Conservation (phyloP, 2,113 vertebrate species). For the Osmerus mordax region DNA sequence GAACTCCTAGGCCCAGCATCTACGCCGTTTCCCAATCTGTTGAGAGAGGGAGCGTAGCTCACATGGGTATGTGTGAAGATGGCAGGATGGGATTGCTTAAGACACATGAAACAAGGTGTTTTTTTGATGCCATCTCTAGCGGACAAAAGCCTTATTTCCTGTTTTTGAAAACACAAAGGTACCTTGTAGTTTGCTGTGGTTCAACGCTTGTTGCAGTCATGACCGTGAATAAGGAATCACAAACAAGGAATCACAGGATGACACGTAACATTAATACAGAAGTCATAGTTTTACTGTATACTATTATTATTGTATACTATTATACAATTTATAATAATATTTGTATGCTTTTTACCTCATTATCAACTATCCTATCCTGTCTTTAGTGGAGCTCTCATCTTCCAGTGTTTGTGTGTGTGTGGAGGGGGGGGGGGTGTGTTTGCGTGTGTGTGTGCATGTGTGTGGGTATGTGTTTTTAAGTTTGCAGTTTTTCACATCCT, state of each 20-base stretch:
- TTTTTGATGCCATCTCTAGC: constrained; percentile 69
- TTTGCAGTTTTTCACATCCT: neutral
- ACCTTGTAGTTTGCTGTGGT: constrained; percentile 67
- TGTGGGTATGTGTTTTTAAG: neutral
- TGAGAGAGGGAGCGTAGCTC: constrained; percentile 70
- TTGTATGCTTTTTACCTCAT: too few relatives aligned
- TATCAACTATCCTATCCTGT: neutral
- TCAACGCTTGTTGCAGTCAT: constrained; percentile 63
- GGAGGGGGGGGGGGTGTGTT: constrained; percentile 6
- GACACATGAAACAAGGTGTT: constrained; percentile 76
- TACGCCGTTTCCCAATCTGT: constrained; percentile 76
- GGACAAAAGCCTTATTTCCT: constrained; percentile 76
- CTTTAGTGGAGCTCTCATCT: neutral
- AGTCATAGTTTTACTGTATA: too few relatives aligned
- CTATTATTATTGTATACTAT: too few relatives aligned
- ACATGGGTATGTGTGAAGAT: constrained; percentile 70
- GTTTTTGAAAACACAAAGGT: constrained; percentile 64
- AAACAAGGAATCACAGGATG: neutral
- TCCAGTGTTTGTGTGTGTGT: neutral
- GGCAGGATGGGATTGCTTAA: constrained; percentile 76
- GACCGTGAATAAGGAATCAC: constrained; percentile 69
- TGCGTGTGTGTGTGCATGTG: neutral
- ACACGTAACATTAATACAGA: neutral
- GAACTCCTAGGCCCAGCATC: constrained; percentile 72
- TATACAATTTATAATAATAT: too few relatives aligned